Base-by-base conservation (phyloP, 2,888 invertebrate genomes). In the Pollenia labialis region DNA sequence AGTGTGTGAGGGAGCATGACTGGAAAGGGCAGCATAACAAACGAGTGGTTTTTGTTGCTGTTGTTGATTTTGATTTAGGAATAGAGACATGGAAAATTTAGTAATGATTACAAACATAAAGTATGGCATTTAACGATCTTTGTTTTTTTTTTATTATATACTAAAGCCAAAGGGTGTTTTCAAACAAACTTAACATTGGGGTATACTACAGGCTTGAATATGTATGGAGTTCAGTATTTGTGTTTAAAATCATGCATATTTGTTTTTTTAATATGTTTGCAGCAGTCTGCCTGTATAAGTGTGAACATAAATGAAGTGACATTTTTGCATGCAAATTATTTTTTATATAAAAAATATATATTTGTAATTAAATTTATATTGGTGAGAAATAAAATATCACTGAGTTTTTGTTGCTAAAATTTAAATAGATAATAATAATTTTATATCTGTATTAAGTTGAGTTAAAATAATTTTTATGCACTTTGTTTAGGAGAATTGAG, bases 101-200 rank as follows among this genome's bases (percentile, higher is more conserved):
- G 56, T 81, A 66, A 74, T 58, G 48, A 58, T 58, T 74, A 66
- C 48, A 71, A 64, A 75, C 60, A 69, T 71, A 56, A 80, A 66
- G 44, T 81, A 66, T 71, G 44, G 23, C 64, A 71, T 85, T 81
- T 76, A 71, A 54, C 81, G 64, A 50, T 32, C 32, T 32, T 6
- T 32, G n/a, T n/a, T 23, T 48, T 23, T 32, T 48, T 14, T 4
- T 42, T 75, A 2, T 42, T 42, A 58, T 50, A 74, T 12, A 42
- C 46, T 46, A 81, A 60, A 72, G 54, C 72, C 72, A 68, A 66
- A 71, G 71, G 66, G 84, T 60, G 40, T 74, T 72, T 72, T 16
- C 56, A 23, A 77, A 72, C 42, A 84, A 79, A 77, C 68, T 80
- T 48, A 64, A 18, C 75, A 23, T 48, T 56, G 11, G 11, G 10